A percentile compares a stretch with the other conserved stretches of the same genome.
Conservation (phyloP, 2,888 invertebrate species). For the Himalopsyche japonica region DNA sequence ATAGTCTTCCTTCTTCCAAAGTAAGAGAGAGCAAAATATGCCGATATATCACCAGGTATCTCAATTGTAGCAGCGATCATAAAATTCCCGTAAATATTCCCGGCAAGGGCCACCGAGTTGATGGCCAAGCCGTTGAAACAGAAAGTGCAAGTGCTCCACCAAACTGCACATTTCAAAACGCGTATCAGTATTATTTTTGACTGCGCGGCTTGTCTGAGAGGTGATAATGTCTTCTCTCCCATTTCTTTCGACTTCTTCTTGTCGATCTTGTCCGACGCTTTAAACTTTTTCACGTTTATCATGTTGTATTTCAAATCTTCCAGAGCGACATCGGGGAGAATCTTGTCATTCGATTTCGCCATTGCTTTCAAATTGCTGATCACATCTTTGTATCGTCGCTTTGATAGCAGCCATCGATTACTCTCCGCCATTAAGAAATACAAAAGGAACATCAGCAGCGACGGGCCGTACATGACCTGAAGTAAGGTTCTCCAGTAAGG, state of each 20-base stretch:
- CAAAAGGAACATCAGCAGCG: conserved; percentile 64
- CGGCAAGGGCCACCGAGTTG: conserved; percentile 74
- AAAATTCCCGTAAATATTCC: conserved; percentile 78
- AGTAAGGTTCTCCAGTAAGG: conserved; percentile 69
- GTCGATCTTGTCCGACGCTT: conserved; percentile 45
- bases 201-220: conserved; percentile 55
- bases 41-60: conserved; percentile 72
- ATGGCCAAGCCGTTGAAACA: conserved; percentile 81
- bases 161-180: conserved; percentile 68
- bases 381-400: conserved; percentile 68
- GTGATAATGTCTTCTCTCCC: conserved; percentile 43
- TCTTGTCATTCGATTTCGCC: conserved; percentile 65
- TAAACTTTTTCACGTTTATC: conserved; percentile 43
- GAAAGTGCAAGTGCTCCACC: conserved; percentile 80
- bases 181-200: conserved; percentile 62
- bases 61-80: conserved; percentile 68
- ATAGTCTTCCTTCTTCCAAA: conserved; percentile 68
- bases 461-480: conserved; percentile 65
- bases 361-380: conserved; percentile 65
- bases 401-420: conserved; percentile 72
- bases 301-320: conserved; percentile 46
- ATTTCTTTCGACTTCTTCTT: conserved; percentile 34
- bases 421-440: conserved; percentile 68
- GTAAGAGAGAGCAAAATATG: conserved; percentile 65
- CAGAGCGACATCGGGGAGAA: conserved; percentile 53